A percentile compares a stretch with the other conserved stretches of the same genome.
phyloP scores from a whole-genome alignment of 2,113 vertebrate genomes.

The Odobenus rosmarus region DNA sequence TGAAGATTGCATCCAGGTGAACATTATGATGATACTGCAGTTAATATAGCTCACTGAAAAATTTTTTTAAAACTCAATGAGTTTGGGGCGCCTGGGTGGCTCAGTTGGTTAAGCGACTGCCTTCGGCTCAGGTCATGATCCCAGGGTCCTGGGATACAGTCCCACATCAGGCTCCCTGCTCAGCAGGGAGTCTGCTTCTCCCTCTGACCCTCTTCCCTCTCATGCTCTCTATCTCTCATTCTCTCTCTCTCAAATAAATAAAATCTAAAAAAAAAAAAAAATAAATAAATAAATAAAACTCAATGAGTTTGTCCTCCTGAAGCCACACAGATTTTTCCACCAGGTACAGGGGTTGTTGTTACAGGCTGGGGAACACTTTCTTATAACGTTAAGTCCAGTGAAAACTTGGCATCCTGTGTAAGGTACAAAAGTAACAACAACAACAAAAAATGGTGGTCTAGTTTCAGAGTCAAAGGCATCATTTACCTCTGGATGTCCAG shows the following conservation, averaged over 20 bases:
- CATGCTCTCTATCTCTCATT: too few relatives aligned
- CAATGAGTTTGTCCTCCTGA: constrained; percentile 87
- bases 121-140: too few relatives aligned
- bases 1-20: constrained; percentile 83
- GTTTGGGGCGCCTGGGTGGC: too few relatives aligned
- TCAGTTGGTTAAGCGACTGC: too few relatives aligned
- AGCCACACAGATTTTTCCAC: constrained; percentile 57
- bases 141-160: too few relatives aligned
- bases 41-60: constrained; percentile 87
- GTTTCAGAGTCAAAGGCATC: background rate
- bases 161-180: too few relatives aligned
- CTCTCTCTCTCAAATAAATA: too few relatives aligned
- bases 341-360: constrained; percentile 71
- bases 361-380: constrained; percentile 72
- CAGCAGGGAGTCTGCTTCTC: too few relatives aligned
- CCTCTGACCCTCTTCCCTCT: too few relatives aligned
- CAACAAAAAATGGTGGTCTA: background rate
- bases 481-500: background rate
- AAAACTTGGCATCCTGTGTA: background rate
- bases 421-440: background rate
- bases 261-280: too few relatives aligned
- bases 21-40: constrained; percentile 88
- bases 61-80: constrained; percentile 32
- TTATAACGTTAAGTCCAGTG: constrained; percentile 59
- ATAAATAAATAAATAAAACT: too few relatives aligned